Conservation (phyloP, 1,140 invertebrate genomes). For the Drosophila rhopaloa region DNA sequence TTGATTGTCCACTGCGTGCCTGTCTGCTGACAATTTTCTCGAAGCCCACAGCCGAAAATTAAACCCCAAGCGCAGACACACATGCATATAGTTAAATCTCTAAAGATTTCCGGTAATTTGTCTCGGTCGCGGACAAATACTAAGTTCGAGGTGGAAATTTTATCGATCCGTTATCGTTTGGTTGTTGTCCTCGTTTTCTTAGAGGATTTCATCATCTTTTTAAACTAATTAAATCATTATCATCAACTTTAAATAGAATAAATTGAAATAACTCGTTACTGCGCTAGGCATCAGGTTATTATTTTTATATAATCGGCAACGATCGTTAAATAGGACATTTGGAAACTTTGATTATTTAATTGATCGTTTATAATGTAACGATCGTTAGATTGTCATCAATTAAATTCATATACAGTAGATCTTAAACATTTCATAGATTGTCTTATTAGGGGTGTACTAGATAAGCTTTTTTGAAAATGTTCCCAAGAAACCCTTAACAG, state of each 20-base stretch:
- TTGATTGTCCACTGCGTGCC: constrained; percentile 1
- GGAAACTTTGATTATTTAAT: background rate
- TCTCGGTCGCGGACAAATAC: constrained; percentile 4
- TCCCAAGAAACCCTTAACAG: too few relatives aligned
- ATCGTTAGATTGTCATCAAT: background rate
- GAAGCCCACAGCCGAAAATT: constrained; percentile 24
- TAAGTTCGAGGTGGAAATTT: background rate
- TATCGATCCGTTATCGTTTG: background rate
- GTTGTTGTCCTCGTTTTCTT: too few relatives aligned
- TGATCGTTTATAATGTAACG: background rate
- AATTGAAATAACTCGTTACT: too few relatives aligned
- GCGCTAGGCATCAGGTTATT: background rate
- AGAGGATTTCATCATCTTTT: background rate
- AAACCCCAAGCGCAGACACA: background rate
- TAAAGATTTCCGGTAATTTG: constrained; percentile 64
- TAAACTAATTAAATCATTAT: too few relatives aligned
- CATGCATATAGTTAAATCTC: constrained; percentile 40
- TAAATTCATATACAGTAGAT: background rate
- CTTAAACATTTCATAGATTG: background rate
- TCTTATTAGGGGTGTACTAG: background rate
- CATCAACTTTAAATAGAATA: too few relatives aligned
- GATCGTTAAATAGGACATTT: too few relatives aligned
- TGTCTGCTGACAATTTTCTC: constrained; percentile 50
- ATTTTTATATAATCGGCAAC: background rate
- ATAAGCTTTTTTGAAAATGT: too few relatives aligned